Conservation (phyloP, 2,113 vertebrate genomes). For the Poeciliopsis turrubarensis region DNA sequence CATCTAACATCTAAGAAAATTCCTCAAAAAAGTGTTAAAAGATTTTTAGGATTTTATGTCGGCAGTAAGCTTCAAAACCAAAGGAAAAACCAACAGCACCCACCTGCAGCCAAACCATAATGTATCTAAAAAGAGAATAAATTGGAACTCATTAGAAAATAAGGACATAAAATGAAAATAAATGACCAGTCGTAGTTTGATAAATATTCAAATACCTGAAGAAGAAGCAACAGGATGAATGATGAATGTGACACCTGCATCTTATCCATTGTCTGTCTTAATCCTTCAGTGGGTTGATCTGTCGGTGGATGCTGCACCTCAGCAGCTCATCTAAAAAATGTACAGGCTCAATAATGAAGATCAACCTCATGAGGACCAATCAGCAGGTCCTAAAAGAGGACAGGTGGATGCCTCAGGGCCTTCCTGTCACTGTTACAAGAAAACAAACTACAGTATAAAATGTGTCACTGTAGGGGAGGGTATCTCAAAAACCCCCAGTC, state of each 20-base stretch:
- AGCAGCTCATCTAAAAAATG: constrained; percentile 57
- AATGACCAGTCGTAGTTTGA: not conserved
- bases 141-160: constrained; percentile 4
- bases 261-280: constrained; percentile 50
- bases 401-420: constrained; percentile 70
- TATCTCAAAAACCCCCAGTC: not conserved
- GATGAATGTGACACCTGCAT: constrained; percentile 58
- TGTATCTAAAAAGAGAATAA: constrained; percentile 58
- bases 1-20: too few species aligned
- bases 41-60: not conserved
- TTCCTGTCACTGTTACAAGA: constrained; percentile 63
- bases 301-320: constrained; percentile 17
- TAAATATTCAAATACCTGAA: constrained; percentile 67
- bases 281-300: constrained; percentile 39
- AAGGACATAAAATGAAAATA: not conserved
- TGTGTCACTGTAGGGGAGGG: constrained; percentile 15
- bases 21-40: not conserved
- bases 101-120: constrained; percentile 63
- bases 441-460: constrained; percentile 42
- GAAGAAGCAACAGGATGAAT: constrained; percentile 61
- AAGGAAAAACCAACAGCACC: constrained; percentile 26
- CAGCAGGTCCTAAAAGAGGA: constrained; percentile 68
- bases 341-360: constrained; percentile 45
- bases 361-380: constrained; percentile 73
- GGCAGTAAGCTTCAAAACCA: not conserved